A percentile compares a stretch with the other conserved stretches of the same genome.
Evolutionary conservation across 2,797 vertebrate species (phyloP).

Genomic region (Sebastes steindachneri): DNA sequence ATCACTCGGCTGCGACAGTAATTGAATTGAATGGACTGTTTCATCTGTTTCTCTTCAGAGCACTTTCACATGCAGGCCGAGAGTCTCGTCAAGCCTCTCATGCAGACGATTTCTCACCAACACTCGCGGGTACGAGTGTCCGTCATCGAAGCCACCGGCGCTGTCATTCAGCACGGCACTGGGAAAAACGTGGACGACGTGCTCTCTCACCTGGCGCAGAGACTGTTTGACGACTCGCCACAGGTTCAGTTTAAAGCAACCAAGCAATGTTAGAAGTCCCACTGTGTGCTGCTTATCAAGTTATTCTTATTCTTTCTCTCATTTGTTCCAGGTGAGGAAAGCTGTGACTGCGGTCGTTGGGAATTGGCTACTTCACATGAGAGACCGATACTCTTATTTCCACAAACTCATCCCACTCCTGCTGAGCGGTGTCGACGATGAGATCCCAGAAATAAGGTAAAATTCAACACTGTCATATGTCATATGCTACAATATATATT

Average conservation of each 20-base stretch:
- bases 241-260: slow-evolving; percentile 81
- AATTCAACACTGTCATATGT: not conserved
- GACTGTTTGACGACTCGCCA: slow-evolving; percentile 93
- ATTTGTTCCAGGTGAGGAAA: slow-evolving; percentile 87
- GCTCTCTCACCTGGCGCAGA: slow-evolving; percentile 93
- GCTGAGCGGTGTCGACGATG: slow-evolving; percentile 88
- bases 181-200: slow-evolving; percentile 92
- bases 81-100: slow-evolving; percentile 89
- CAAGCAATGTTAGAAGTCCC: not conserved
- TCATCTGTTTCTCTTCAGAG: slow-evolving; percentile 77
- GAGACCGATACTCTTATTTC: slow-evolving; percentile 95
- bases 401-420: slow-evolving; percentile 93
- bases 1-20: not conserved
- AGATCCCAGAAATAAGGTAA: slow-evolving; percentile 90
- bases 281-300: not conserved
- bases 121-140: slow-evolving; percentile 93
- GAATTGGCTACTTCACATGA: slow-evolving; percentile 89
- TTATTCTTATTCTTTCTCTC: not conserved
- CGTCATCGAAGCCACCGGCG: slow-evolving; percentile 89
- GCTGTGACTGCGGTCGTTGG: slow-evolving; percentile 88
- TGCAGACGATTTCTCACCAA: slow-evolving; percentile 93
- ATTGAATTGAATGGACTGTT: not conserved
- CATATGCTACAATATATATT: not conserved
- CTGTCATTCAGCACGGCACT: slow-evolving; percentile 88
- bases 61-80: slow-evolving; percentile 96